Evolutionary conservation across 2,113 vertebrate species (phyloP).

Genomic region (Seriola quinqueradiata): DNA sequence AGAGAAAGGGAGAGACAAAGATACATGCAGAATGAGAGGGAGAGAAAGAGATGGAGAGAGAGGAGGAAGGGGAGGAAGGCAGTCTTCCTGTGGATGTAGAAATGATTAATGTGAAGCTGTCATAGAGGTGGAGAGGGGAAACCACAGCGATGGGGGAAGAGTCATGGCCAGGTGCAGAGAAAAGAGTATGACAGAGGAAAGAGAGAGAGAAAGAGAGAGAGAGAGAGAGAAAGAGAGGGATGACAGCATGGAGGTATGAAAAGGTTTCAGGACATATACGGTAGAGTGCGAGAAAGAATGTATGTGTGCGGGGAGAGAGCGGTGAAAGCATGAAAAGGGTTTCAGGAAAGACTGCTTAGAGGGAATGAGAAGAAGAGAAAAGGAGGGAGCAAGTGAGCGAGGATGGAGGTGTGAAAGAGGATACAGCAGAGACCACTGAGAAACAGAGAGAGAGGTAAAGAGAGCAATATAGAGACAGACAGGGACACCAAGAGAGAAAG

Average conservation of each 20-base stretch:
- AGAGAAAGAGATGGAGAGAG: conserved; percentile 21
- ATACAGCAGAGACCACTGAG: conserved; percentile 35
- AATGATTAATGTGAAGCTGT: conserved; percentile 84
- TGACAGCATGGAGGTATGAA: conserved; percentile 11
- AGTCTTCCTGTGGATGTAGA: conserved; percentile 67
- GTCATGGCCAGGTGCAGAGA: conserved; percentile 73
- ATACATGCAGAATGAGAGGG: conserved; percentile 25
- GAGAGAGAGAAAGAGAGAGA: background rate
- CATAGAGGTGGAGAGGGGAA: conserved; percentile 80
- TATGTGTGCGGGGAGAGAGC: conserved; percentile 36
- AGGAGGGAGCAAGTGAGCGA: conserved; percentile 5
- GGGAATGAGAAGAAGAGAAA: conserved; percentile 21
- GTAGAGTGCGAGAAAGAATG: conserved; percentile 32
- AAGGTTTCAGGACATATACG: conserved; percentile 35
- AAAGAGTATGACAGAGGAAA: conserved; percentile 67
- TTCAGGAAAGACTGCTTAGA: conserved; percentile 58
- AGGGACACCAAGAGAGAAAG: conserved; percentile 29
- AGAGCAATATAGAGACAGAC: conserved; percentile 36
- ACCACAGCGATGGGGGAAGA: conserved; percentile 72
- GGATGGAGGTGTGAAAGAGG: conserved; percentile 51
- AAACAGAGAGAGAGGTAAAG: conserved; percentile 34
- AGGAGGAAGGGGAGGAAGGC: conserved; percentile 40
- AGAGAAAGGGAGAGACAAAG: conserved; percentile 40
- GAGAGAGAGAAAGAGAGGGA: background rate
- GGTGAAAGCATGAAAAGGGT: conserved; percentile 52